Conservation (phyloP, 2,888 invertebrate genomes). For the Agrotis exclamationis region DNA sequence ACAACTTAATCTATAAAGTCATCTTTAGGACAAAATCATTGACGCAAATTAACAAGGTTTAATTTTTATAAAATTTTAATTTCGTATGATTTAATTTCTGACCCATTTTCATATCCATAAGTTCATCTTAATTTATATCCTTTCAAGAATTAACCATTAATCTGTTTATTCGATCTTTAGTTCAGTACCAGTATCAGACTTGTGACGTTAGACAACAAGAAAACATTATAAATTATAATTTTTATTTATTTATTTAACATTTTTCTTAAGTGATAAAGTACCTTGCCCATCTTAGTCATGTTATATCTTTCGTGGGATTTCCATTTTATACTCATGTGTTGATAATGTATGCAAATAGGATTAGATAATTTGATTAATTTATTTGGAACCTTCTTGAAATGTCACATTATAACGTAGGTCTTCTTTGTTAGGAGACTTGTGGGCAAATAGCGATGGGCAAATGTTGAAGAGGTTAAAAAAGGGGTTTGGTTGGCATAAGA, state of each 20-base stretch:
- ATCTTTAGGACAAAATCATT: background rate
- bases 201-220: constrained; percentile 36
- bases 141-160: background rate
- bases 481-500: too few species aligned
- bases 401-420: background rate
- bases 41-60: background rate
- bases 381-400: background rate
- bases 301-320: background rate
- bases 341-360: background rate
- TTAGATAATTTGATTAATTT: background rate
- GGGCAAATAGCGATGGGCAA: background rate
- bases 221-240: background rate
- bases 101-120: background rate
- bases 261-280: background rate
- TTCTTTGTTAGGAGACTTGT: background rate
- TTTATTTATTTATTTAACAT: background rate
- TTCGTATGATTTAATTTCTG: background rate
- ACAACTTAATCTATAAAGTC: too few species aligned
- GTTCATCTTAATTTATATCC: background rate
- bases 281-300: background rate
- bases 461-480: background rate
- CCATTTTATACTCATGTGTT: constrained; percentile 7
- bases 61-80: background rate
- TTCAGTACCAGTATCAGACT: background rate
- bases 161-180: background rate